Evolutionary conservation across 1,140 invertebrate genomes (phyloP), one percentile per base, ranked within the genome.

Genomic region (Caenorhabditis inopinata): DNA sequence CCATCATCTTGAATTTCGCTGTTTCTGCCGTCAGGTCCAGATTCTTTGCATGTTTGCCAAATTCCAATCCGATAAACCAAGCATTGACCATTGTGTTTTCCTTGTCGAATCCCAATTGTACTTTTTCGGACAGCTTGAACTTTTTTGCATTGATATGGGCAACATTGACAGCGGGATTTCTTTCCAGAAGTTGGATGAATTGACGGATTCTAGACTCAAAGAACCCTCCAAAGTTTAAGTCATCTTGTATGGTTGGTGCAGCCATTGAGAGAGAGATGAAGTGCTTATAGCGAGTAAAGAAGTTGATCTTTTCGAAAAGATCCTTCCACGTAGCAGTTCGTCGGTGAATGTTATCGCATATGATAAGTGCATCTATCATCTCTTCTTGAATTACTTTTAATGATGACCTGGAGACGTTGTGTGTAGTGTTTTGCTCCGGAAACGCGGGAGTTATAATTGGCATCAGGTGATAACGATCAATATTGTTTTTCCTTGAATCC

Each of bases 391-490:
- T 97, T 78, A 99, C 94, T 14, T 93, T 93, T 85, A 94, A 90
- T 0, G 96, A 98, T 1, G 96, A 97, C 14, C 92, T 91, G 0
- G 95, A 96, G 1, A 98, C 97, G 87, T 99, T 99, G 88, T 96
- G 98, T 9, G 97, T 99, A 2, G 96, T 98, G 91, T 99, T 99
- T 91, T 99, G 97, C 89, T 99, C 96, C 7, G 97, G 97, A 91
- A 98, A 99, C 4, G 96, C 96, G 2, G 97, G 97, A 0, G 97
- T 99, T 78, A 99, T 99, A 83, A 99, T 99, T 0, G 97, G 97
- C 97, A 99, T 99, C 78, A 98, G 89, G 91, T 99, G 97, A 23
- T 23, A 86, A n/a, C 84, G 58, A 47, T 85, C 74, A 81, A 84
- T 84, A 68, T 80, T 32, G 11, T 81, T 68, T 12, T 18, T 83